A percentile compares a stretch with the other conserved stretches of the same genome.
Conservation (phyloP, 2,113 vertebrate species). For the Halcyon malimbica region DNA sequence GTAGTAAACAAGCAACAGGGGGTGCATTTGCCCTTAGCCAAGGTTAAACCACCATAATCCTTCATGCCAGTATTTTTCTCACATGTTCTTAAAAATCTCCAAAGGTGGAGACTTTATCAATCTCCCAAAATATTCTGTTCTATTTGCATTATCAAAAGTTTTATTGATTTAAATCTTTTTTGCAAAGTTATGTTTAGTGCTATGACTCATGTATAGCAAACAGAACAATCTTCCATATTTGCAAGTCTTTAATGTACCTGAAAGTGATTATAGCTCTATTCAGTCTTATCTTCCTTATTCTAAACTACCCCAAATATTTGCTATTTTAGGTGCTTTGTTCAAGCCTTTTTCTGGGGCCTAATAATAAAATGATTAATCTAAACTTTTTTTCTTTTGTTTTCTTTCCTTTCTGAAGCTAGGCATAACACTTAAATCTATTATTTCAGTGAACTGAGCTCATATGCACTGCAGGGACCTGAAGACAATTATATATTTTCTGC, state of each 20-base stretch:
- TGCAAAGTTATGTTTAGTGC: neutral
- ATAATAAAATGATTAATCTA: neutral
- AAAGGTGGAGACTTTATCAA: neutral
- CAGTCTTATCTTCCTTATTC: neutral
- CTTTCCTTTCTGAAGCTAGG: neutral
- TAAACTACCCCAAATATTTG: neutral
- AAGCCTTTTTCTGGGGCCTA: neutral
- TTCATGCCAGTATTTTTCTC: neutral
- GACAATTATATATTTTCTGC: neutral
- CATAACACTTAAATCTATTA: neutral
- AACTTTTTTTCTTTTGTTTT: neutral
- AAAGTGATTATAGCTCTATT: neutral
- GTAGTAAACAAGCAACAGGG: neutral
- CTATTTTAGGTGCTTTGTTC: neutral
- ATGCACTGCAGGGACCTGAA: neutral
- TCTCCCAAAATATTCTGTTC: neutral
- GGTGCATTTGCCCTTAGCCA: neutral
- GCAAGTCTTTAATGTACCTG: neutral
- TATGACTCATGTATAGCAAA: neutral
- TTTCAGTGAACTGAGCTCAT: neutral
- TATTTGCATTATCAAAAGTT: neutral
- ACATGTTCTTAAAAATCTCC: neutral
- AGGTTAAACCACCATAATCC: neutral
- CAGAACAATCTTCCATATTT: neutral
- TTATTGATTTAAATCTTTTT: neutral